phyloP scores from a whole-genome alignment of 2,888 invertebrate species.

The Escarpia spicata region DNA sequence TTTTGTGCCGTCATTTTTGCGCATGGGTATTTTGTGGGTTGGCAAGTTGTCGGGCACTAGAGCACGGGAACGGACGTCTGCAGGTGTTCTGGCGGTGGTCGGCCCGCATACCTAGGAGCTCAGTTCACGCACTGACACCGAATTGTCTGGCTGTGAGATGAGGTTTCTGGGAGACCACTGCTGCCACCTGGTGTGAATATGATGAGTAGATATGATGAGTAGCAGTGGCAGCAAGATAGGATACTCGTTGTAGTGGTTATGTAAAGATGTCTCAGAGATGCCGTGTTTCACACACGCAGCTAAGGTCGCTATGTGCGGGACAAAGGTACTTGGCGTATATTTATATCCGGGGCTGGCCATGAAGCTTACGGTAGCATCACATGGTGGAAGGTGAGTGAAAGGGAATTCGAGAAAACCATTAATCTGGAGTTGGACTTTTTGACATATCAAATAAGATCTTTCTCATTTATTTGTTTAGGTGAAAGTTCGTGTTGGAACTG shows the following conservation, averaged over 20 bases:
- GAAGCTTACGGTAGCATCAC: neutral
- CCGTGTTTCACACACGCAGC: neutral
- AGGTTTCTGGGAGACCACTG: neutral
- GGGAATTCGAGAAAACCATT: neutral
- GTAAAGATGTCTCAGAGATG: neutral
- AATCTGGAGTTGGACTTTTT: neutral
- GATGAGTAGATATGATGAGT: too few relatives aligned
- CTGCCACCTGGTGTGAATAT: neutral
- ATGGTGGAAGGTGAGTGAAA: neutral
- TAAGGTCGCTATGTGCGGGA: neutral
- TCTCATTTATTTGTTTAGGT: neutral
- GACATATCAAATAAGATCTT: neutral
- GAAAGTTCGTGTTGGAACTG: neutral
- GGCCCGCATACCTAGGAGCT: neutral
- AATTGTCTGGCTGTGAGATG: neutral
- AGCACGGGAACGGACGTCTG: neutral
- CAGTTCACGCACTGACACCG: neutral
- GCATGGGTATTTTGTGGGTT: neutral
- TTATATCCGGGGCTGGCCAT: neutral
- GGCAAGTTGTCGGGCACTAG: neutral
- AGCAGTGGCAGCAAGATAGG: neutral
- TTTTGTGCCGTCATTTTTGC: neutral
- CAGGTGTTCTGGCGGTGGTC: neutral
- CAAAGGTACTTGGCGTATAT: neutral
- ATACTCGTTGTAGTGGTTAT: neutral